These are phyloP conservation scores for Saccostrea echinata DNA, from an alignment of 1,140 invertebrate species.

Conservation along the genomic window DNA sequence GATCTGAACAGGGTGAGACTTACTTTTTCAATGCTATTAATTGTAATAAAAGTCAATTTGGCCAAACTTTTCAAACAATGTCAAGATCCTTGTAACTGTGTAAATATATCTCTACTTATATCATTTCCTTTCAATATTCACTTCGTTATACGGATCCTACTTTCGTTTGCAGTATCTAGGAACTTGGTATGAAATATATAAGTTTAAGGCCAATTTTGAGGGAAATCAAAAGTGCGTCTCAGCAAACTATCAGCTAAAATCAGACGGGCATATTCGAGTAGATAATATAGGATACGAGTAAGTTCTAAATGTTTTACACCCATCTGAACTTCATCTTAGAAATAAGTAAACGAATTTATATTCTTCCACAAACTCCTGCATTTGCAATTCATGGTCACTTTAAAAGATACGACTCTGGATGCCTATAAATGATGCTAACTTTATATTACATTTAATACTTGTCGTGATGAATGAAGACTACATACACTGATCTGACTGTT, in stretches of 20 bases:
- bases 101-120: not conserved
- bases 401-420: too few relatives aligned
- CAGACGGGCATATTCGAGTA: slow-evolving; percentile 45
- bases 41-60: too few relatives aligned
- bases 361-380: too few relatives aligned
- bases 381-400: too few relatives aligned
- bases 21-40: not conserved
- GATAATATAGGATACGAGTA: slow-evolving; percentile 41
- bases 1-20: slow-evolving; percentile 43
- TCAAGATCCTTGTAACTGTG: not conserved
- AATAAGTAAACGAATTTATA: too few relatives aligned
- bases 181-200: slow-evolving; percentile 54
- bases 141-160: not conserved
- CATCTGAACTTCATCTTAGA: not conserved
- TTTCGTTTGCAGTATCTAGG: slow-evolving; percentile 49
- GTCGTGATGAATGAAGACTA: too few relatives aligned
- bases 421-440: too few relatives aligned
- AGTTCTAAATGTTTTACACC: not conserved
- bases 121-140: not conserved
- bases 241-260: slow-evolving; percentile 51
- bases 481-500: too few relatives aligned
- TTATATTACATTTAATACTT: too few relatives aligned
- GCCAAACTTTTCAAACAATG: too few relatives aligned
- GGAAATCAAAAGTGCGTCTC: slow-evolving; percentile 46
- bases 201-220: slow-evolving; percentile 50